Conservation (phyloP, 2,888 invertebrate genomes). For the Andricus curvator region DNA sequence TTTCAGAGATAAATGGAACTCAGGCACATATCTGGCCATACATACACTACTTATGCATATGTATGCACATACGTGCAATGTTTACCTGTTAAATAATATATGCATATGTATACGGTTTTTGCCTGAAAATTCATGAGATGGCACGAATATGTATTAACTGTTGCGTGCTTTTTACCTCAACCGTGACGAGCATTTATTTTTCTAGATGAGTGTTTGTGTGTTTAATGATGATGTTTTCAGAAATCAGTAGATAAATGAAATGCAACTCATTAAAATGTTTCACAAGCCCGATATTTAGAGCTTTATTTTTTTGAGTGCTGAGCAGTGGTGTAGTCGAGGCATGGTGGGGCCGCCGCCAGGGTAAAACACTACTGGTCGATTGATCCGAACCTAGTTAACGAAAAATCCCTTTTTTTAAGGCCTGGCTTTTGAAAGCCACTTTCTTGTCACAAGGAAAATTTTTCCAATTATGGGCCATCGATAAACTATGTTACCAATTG, state of each 20-base stretch:
- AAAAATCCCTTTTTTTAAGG: too few species aligned
- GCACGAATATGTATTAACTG: neutral
- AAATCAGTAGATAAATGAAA: neutral
- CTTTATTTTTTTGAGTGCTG: too few species aligned
- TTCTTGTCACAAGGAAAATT: too few species aligned
- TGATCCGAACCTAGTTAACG: too few species aligned
- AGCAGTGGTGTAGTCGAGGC: too few species aligned
- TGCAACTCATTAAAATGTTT: neutral
- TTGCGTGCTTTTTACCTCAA: neutral
- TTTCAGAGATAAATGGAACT: neutral
- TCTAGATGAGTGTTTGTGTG: neutral
- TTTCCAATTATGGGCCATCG: too few species aligned
- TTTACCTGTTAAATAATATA: conserved; percentile 8
- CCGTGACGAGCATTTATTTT: neutral
- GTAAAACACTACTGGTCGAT: too few species aligned
- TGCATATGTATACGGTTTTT: neutral
- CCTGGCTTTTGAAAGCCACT: too few species aligned
- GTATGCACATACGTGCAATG: conserved; percentile 15
- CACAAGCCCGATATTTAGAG: too few species aligned
- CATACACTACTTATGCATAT: conserved; percentile 1
- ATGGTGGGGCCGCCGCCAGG: too few species aligned
- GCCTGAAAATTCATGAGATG: neutral
- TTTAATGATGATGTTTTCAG: neutral
- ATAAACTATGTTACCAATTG: too few species aligned
- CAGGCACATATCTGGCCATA: neutral